Evolutionary conservation across 2,888 invertebrate genomes (phyloP), one percentile per base, ranked within the genome.

Genomic region (Didymodactylos carnosus): DNA sequence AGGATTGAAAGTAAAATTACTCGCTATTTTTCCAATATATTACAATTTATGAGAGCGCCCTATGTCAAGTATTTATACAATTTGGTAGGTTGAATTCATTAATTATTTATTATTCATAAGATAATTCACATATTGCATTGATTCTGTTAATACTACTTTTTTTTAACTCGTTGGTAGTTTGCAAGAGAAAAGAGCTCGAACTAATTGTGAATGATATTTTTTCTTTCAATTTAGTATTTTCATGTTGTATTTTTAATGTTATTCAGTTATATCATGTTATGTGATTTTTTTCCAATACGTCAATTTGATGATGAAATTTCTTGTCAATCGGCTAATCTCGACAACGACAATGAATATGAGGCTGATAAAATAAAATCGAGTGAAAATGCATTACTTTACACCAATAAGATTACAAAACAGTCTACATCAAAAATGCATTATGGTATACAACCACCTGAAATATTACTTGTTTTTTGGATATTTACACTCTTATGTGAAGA

Each of bases 391-490:
- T 8, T 3, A 49, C 5, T 11, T 3, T 10, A 6, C n/a, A 4
- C 8, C 7, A 3, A 23, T 49, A 4, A 23, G 25, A 23, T 49
- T n/a, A 3, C 1, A n/a, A 23, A 49, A 23, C 49, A n/a, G 14
- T 23, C 13, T n/a, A n/a, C n/a, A n/a, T n/a, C n/a, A n/a, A n/a
- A n/a, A n/a, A n/a, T n/a, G n/a, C 2, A n/a, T 2, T 23, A 49
- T 49, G 49, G 49, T 16, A 23, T 49, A 10, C 49, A n/a, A 49
- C 23, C 3, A 23, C 8, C 23, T 49, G 49, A 49, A 49, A 11
- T 7, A 23, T 72, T 82, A 6, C 79, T 83, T 39, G 81, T 81
- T 69, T 76, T 79, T n/a, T 83, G 82, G 82, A 81, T 83, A 13
- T 77, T 79, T 71, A 80, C 81, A 3, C 78, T 83, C 73, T 78